Evolutionary conservation across 2,797 vertebrate genomes (phyloP).

Genomic region (Monodelphis domestica): DNA sequence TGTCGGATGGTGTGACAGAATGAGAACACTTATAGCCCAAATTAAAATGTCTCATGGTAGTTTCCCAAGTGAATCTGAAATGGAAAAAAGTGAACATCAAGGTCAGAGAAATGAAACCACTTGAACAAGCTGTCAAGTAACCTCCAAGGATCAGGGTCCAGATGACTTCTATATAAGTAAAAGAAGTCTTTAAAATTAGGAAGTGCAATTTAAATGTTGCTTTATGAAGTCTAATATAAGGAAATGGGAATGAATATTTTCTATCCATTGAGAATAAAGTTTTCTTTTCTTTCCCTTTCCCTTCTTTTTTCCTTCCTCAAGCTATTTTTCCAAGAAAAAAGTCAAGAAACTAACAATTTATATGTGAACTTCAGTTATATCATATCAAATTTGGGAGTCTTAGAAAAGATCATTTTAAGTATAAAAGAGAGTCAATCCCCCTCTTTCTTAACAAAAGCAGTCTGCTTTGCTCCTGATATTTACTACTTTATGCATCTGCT

Average conservation of each 20-base stretch:
- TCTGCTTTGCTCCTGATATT: neutral
- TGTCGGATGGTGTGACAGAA: slow-evolving; percentile 65
- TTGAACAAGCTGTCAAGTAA: slow-evolving; percentile 63
- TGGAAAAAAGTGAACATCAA: slow-evolving; percentile 65
- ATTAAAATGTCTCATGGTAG: slow-evolving; percentile 62
- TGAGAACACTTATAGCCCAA: slow-evolving; percentile 68
- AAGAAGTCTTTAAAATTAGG: neutral
- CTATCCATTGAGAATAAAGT: neutral
- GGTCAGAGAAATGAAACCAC: slow-evolving; percentile 55
- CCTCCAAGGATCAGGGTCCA: slow-evolving; percentile 36
- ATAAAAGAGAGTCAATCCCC: neutral
- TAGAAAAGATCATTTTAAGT: neutral
- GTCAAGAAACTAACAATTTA: neutral
- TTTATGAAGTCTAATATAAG: neutral
- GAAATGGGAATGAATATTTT: neutral
- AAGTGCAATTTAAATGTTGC: neutral
- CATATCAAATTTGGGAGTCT: neutral
- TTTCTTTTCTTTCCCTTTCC: neutral
- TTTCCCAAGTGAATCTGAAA: slow-evolving; percentile 65
- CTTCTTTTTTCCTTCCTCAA: neutral
- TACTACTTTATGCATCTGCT: neutral
- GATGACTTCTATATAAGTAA: slow-evolving; percentile 46
- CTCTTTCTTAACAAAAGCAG: neutral
- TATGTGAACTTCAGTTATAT: neutral
- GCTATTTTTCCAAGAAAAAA: neutral